phyloP scores from a whole-genome alignment of 2,888 invertebrate species.

The Synanthedon andrenaeformis region DNA sequence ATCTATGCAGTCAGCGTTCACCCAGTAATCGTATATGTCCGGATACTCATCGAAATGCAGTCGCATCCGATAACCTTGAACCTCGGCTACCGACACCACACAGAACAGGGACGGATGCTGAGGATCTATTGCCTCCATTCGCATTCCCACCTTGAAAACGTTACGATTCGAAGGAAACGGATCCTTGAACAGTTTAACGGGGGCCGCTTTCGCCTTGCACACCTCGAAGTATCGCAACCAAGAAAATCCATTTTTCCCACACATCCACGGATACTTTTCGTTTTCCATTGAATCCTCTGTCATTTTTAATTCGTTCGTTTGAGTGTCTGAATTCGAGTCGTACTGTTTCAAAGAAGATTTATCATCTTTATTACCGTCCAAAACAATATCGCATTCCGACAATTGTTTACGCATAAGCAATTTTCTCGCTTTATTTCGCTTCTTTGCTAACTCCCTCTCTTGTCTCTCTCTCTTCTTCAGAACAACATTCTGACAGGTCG shows the following conservation, averaged over 20 bases:
- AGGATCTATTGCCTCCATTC: slow-evolving; percentile 94
- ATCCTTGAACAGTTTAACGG: slow-evolving; percentile 82
- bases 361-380: slow-evolving; percentile 30
- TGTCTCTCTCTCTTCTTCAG: slow-evolving; percentile 47
- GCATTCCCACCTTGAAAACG: slow-evolving; percentile 86
- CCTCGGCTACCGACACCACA: slow-evolving; percentile 86
- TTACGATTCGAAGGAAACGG: slow-evolving; percentile 82
- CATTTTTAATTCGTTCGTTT: slow-evolving; percentile 33
- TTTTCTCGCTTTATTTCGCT: slow-evolving; percentile 55
- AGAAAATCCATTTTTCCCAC: slow-evolving; percentile 79
- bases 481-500: slow-evolving; percentile 72
- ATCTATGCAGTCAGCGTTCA: slow-evolving; percentile 90
- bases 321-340: slow-evolving; percentile 31
- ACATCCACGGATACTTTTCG: slow-evolving; percentile 76
- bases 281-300: slow-evolving; percentile 41
- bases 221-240: slow-evolving; percentile 83
- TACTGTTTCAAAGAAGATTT: slow-evolving; percentile 29
- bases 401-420: slow-evolving; percentile 48
- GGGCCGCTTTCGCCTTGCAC: slow-evolving; percentile 79
- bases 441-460: slow-evolving; percentile 47
- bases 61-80: slow-evolving; percentile 84
- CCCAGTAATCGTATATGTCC: slow-evolving; percentile 92
- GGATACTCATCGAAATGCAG: slow-evolving; percentile 94
- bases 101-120: slow-evolving; percentile 90
- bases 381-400: slow-evolving; percentile 33